phyloP scores from a whole-genome alignment of 2,888 invertebrate genomes.

The Drosophila barbarae region DNA sequence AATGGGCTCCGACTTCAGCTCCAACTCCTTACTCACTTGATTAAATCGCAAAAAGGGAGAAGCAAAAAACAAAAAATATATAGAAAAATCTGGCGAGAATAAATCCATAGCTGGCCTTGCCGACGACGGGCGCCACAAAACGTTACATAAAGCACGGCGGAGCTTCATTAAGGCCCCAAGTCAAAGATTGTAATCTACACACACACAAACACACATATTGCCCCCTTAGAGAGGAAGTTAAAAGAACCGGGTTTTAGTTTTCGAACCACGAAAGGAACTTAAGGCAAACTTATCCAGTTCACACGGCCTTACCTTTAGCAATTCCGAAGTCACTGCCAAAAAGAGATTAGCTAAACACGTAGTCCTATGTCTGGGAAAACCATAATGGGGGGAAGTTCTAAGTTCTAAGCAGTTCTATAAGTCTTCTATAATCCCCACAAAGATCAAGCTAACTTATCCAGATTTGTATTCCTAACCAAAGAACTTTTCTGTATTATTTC shows the following conservation, averaged over 20 bases:
- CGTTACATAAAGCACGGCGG: slow-evolving; percentile 51
- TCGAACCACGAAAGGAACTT: slow-evolving; percentile 2
- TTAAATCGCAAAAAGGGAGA: slow-evolving; percentile 49
- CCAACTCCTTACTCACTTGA: slow-evolving; percentile 30
- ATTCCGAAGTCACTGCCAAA: not conserved
- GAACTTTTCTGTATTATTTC: not conserved
- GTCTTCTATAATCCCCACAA: not conserved
- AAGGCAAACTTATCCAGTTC: slow-evolving; percentile 4
- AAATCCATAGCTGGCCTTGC: slow-evolving; percentile 32
- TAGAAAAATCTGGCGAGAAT: slow-evolving; percentile 24
- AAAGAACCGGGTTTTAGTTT: slow-evolving; percentile 1
- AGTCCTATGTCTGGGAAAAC: not conserved
- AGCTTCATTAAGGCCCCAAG: slow-evolving; percentile 46
- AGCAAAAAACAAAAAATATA: not conserved
- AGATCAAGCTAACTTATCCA: not conserved
- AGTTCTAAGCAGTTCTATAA: too few relatives aligned
- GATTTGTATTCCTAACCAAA: not conserved
- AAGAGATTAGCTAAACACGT: slow-evolving; percentile 7
- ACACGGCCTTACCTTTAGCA: not conserved
- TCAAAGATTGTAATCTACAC: slow-evolving; percentile 56
- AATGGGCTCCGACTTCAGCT: not conserved
- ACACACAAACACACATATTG: not conserved
- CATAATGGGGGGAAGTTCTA: not conserved
- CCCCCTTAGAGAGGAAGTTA: not conserved
- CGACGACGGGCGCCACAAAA: slow-evolving; percentile 50